Base-by-base conservation (phyloP, 2,113 vertebrate species). In the Syngnathus typhle region DNA sequence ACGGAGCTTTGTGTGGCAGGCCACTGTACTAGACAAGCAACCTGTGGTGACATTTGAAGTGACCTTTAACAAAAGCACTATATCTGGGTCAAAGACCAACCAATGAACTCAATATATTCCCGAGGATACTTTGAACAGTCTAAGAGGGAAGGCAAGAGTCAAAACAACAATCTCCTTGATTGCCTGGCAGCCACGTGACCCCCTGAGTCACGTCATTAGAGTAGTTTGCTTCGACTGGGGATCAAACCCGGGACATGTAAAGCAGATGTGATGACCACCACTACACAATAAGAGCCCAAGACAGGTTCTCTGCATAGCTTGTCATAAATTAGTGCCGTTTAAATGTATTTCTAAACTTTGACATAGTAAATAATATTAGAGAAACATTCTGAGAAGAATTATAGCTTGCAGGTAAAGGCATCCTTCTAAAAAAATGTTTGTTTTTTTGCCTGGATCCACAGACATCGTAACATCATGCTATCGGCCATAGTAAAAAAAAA, bases 221-320 rank as follows among this genome's bases (percentile, higher is more conserved):
- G 37, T 9, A 38, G 36, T 6, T 61, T 21, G n/a, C 9, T 44
- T 62, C 21, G 2, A 62, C 39, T 44, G 38, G n/a, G 21, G 39
- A 44, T 21, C 19, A 12, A 60, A 60, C 59, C 36, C 37, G n/a
- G 19, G 59, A 60, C 59, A 39, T 39, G 58, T 60, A 39, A 60
- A 60, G 36, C 58, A 61, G 38, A 41, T 21, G 54, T 56, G 55
- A 58, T 58, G 27, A 58, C 27, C 55, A 58, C 60, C 12, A 62
- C n/a, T 12, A 43, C 12, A 43, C 16, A 2, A n/a, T 6, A 41
- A 5, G 12, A 60, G 4, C 9, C 9, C 8, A 32, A 56, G 5
- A 15, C 27, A 13, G 27, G 27, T 32, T 32, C 55, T 56, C 27
- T 56, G 12, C 13, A 32, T 7, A 16, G 32, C 0, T 36, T 27